phyloP scores from a whole-genome alignment of 2,888 invertebrate genomes.

The Eudasyphora cyanicolor region DNA sequence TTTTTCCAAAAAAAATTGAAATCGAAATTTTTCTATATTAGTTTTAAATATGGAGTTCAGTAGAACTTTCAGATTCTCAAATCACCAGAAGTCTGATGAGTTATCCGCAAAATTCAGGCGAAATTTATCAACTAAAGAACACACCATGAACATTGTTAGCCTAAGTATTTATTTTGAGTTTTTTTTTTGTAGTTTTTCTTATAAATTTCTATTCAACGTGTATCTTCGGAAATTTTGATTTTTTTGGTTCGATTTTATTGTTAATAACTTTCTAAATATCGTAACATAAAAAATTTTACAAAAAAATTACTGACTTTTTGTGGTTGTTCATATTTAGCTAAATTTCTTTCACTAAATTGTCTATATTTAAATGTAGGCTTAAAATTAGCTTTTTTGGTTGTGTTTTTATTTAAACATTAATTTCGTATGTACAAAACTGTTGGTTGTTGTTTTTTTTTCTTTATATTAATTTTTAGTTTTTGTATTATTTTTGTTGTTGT shows the following conservation, averaged over 20 bases:
- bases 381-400: not conserved
- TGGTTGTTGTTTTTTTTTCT: constrained; percentile 48
- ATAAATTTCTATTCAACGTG: constrained; percentile 38
- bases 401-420: constrained; percentile 15
- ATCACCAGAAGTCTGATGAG: too few species aligned
- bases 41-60: too few species aligned
- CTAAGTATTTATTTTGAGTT: constrained; percentile 36
- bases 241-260: constrained; percentile 34
- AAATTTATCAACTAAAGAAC: constrained; percentile 69
- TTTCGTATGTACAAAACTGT: constrained; percentile 43
- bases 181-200: constrained; percentile 53
- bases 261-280: constrained; percentile 30
- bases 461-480: constrained; percentile 28
- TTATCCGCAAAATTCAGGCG: constrained; percentile 23
- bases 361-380: constrained; percentile 1
- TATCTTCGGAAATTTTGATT: constrained; percentile 12
- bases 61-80: too few species aligned
- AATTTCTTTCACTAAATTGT: constrained; percentile 19
- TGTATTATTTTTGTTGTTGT: constrained; percentile 68
- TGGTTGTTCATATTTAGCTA: constrained; percentile 35
- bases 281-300: constrained; percentile 36
- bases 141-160: constrained; percentile 70
- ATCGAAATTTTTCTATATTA: too few species aligned
- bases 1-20: too few species aligned
- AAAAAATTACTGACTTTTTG: constrained; percentile 24